Evolutionary conservation across 2,888 invertebrate genomes (phyloP).

Genomic region (Drosophila affinis): DNA sequence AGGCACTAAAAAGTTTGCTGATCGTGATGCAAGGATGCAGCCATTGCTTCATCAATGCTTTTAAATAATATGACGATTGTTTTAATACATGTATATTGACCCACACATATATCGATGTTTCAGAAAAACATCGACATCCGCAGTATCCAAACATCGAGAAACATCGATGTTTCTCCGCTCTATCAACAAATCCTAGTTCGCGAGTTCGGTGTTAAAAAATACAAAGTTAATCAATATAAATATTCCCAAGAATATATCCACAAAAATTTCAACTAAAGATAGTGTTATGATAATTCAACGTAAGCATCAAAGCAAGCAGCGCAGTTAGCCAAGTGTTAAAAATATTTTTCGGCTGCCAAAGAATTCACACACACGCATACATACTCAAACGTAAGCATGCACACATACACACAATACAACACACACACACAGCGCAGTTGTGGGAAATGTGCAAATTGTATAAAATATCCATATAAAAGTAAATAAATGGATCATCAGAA

Average conservation of each 20-base stretch:
- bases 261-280: constrained; percentile 14
- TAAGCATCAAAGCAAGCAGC: constrained; percentile 23
- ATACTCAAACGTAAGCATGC: constrained; percentile 43
- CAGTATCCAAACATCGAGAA: no score
- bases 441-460: constrained; percentile 71
- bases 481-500: constrained; percentile 36
- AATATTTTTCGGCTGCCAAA: constrained; percentile 63
- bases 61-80: no score
- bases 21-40: no score
- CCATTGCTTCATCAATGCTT: no score
- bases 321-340: constrained; percentile 37
- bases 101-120: no score
- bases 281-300: constrained; percentile 33
- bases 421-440: constrained; percentile 55
- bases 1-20: no score
- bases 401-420: constrained; percentile 23
- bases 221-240: constrained; percentile 57
- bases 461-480: constrained; percentile 55
- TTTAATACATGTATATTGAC: no score
- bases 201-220: constrained; percentile 31
- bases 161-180: no score
- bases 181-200: no score
- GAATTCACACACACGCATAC: constrained; percentile 63
- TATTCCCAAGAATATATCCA: constrained; percentile 13
- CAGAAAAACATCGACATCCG: no score